Evolutionary conservation across 2,888 invertebrate species (phyloP).

Genomic region (Didymodactylos carnosus): DNA sequence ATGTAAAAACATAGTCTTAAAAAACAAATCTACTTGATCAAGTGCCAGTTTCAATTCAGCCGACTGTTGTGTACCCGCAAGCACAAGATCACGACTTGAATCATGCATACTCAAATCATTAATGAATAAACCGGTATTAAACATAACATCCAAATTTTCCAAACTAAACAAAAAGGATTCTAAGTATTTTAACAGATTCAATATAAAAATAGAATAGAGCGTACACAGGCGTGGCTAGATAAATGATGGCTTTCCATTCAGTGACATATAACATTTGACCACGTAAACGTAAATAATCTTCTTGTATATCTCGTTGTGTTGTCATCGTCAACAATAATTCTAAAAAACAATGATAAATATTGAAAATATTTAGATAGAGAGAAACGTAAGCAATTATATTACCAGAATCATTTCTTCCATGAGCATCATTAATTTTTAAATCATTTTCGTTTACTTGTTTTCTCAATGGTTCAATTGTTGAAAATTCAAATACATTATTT

Average conservation of each 20-base stretch:
- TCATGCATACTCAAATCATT: conserved; percentile 98
- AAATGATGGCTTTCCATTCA: conserved; percentile 92
- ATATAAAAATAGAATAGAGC: conserved; percentile 14
- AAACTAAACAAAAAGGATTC: conserved; percentile 39
- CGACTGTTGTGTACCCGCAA: conserved; percentile 87
- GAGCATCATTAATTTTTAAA: not conserved
- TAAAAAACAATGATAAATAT: not conserved
- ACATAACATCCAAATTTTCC: conserved; percentile 75
- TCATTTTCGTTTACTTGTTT: not conserved
- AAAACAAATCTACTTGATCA: conserved; percentile 48
- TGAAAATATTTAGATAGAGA: not conserved
- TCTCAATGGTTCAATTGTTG: conserved; percentile 10
- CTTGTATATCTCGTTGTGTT: not conserved
- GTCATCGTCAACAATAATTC: not conserved
- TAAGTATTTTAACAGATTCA: not conserved
- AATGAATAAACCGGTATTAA: conserved; percentile 77
- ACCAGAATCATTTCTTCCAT: not conserved
- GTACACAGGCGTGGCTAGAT: conserved; percentile 71
- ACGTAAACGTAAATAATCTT: conserved; percentile 47
- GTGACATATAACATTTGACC: conserved; percentile 98
- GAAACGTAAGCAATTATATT: not conserved
- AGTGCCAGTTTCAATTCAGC: conserved; percentile 81
- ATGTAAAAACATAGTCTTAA: conserved; percentile 16
- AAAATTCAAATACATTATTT: conserved; percentile 73
- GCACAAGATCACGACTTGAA: conserved; percentile 81